A percentile compares a stretch with the other conserved stretches of the same genome.
These are phyloP conservation scores for Cephalopholis sonnerati DNA, from an alignment of 2,113 vertebrate species.

Conservation along the genomic window DNA sequence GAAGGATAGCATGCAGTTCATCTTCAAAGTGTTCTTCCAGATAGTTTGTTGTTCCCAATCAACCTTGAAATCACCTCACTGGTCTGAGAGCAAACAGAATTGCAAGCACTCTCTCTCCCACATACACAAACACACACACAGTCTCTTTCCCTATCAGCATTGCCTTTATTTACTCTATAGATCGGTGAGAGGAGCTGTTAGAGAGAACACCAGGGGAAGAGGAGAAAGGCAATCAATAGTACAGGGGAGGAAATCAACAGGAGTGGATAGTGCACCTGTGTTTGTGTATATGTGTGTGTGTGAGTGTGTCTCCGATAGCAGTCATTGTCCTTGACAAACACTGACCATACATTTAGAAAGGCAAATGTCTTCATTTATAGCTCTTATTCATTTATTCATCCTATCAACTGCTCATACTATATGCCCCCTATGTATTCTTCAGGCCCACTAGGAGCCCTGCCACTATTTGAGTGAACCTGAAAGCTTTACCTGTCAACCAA, in stretches of 20 bases:
- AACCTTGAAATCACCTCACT: constrained; percentile 85
- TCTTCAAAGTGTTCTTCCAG: constrained; percentile 66
- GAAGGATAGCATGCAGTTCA: constrained; percentile 51
- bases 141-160: constrained; percentile 53
- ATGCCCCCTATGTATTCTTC: constrained; percentile 10
- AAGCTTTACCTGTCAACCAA: constrained; percentile 66
- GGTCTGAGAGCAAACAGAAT: constrained; percentile 65
- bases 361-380: constrained; percentile 28
- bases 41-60: constrained; percentile 82
- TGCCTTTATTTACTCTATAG: constrained; percentile 83
- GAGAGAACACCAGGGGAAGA: constrained; percentile 71
- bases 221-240: constrained; percentile 78
- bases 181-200: constrained; percentile 76
- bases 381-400: constrained; percentile 3
- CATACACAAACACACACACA: not conserved
- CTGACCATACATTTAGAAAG: constrained; percentile 47
- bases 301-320: constrained; percentile 22
- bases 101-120: constrained; percentile 37
- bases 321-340: constrained; percentile 70
- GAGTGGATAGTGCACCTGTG: constrained; percentile 41
- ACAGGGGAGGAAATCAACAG: constrained; percentile 76
- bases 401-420: not conserved
- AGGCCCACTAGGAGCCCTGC: not conserved
- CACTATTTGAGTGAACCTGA: constrained; percentile 6
- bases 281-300: constrained; percentile 23